Evolutionary conservation across 2,888 invertebrate genomes (phyloP).

Genomic region (Willowsia nigromaculata): DNA sequence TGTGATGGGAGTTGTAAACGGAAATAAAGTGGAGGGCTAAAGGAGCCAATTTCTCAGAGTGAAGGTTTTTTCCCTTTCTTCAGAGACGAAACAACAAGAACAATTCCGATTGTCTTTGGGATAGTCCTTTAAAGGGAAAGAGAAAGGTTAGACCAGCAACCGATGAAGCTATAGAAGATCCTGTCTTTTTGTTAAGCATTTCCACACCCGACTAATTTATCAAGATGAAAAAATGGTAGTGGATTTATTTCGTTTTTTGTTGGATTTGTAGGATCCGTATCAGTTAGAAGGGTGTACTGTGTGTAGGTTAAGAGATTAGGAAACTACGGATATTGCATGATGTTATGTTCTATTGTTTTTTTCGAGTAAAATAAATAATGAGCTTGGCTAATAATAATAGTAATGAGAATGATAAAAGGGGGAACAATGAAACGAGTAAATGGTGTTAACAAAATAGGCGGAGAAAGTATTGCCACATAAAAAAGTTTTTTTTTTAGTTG

Average conservation of each 20-base stretch:
- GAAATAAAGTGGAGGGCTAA: slow-evolving; percentile 41
- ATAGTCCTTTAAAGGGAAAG: neutral
- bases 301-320: neutral
- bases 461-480: neutral
- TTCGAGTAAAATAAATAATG: neutral
- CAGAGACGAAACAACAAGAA: neutral
- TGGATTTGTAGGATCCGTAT: too few species aligned
- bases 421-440: neutral
- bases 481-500: neutral
- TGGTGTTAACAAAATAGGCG: neutral
- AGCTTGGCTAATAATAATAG: neutral
- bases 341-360: neutral
- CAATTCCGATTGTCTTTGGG: neutral
- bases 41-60: slow-evolving; percentile 37
- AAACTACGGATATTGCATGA: neutral
- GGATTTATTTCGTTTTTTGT: too few species aligned
- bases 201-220: neutral
- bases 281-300: too few species aligned
- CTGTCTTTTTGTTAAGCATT: too few species aligned
- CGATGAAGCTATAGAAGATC: too few species aligned
- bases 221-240: neutral
- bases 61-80: neutral
- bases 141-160: too few species aligned
- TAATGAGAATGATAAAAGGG: neutral
- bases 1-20: slow-evolving; percentile 36